Evolutionary conservation across 2,888 invertebrate species (phyloP).

Genomic region (Eretmocerus hayati): DNA sequence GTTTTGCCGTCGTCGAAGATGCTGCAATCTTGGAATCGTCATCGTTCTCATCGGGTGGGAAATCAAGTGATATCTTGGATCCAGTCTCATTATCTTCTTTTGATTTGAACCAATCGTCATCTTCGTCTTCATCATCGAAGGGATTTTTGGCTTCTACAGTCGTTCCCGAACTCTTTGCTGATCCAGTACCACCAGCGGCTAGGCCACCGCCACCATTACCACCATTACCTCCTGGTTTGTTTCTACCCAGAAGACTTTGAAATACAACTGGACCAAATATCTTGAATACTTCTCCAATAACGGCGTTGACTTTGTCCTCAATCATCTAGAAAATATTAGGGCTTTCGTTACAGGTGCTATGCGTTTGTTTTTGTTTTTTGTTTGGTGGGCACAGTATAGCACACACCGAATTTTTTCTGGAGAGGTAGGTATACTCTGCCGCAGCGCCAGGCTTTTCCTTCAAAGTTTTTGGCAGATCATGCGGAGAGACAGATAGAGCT

Average conservation of each 20-base stretch:
- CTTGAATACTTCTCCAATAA: conserved; percentile 66
- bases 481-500: too few relatives aligned
- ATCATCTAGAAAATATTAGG: conserved; percentile 56
- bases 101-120: conserved; percentile 19
- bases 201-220: conserved; percentile 24
- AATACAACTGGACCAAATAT: conserved; percentile 69
- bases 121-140: conserved; percentile 47
- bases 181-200: conserved; percentile 29
- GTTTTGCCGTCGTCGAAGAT: conserved; percentile 22
- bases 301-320: conserved; percentile 70
- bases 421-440: background rate
- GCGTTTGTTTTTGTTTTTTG: background rate
- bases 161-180: conserved; percentile 21
- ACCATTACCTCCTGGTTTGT: conserved; percentile 41
- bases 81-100: conserved; percentile 31
- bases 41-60: conserved; percentile 48
- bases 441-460: conserved; percentile 7
- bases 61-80: conserved; percentile 55
- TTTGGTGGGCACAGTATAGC: background rate
- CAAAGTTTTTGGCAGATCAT: conserved; percentile 18
- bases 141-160: conserved; percentile 44
- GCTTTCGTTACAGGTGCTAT: too few relatives aligned
- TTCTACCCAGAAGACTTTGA: conserved; percentile 53
- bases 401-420: background rate
- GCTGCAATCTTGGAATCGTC: conserved; percentile 7